Evolutionary conservation across 2,113 vertebrate species (phyloP).

Genomic region (Chelonoidis abingdonii): DNA sequence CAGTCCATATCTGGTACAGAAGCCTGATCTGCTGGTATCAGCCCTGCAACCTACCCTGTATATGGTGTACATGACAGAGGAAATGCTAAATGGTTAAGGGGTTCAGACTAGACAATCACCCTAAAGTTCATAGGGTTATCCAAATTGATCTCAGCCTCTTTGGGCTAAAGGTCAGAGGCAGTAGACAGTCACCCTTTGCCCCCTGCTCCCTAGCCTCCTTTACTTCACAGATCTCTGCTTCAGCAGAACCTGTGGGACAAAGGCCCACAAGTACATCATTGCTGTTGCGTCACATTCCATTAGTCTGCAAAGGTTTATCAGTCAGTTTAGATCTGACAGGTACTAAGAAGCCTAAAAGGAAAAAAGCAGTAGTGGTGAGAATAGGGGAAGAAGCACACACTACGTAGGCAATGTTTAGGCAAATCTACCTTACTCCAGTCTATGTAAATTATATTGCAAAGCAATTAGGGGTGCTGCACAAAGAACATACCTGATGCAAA

Average conservation of each 20-base stretch:
- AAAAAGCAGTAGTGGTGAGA: neutral
- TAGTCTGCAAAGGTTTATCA: neutral
- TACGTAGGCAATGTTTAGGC: too few relatives aligned
- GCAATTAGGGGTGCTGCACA: too few relatives aligned
- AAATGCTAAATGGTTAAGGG: neutral
- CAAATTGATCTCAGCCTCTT: fast-evolving
- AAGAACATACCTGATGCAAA: too few relatives aligned
- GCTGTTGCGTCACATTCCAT: neutral
- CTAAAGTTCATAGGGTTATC: neutral
- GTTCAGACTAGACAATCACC: neutral
- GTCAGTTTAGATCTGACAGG: neutral
- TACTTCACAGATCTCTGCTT: neutral
- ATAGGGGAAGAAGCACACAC: neutral
- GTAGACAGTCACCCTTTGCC: neutral
- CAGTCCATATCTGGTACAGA: too few relatives aligned
- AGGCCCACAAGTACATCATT: neutral
- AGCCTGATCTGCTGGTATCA: too few relatives aligned
- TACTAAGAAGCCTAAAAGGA: neutral
- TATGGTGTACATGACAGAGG: neutral
- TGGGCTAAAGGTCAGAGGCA: neutral
- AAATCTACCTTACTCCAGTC: too few relatives aligned
- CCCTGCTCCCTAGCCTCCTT: too few relatives aligned
- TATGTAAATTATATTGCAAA: too few relatives aligned
- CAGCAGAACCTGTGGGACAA: neutral
- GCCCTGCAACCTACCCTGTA: too few relatives aligned